phyloP scores from a whole-genome alignment of 2,888 invertebrate species.

The Andricus quercusramuli region DNA sequence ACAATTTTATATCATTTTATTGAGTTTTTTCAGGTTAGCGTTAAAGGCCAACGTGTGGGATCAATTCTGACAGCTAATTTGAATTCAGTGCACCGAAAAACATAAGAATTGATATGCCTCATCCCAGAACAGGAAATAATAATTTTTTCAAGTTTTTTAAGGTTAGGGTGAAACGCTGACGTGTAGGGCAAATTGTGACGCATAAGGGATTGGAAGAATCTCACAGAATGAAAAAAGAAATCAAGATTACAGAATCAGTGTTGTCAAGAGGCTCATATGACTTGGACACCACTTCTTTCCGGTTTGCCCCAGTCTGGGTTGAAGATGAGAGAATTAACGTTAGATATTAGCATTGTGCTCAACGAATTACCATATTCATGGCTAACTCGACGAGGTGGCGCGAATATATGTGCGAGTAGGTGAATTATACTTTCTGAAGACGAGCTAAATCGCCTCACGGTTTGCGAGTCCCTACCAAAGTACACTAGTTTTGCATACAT shows the following conservation, averaged over 20 bases:
- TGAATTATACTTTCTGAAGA: conserved; percentile 58
- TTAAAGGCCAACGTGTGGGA: no score
- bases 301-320: conserved; percentile 2
- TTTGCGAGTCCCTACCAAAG: conserved; percentile 50
- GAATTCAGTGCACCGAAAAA: no score
- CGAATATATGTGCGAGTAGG: conserved; percentile 56
- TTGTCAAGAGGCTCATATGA: background rate
- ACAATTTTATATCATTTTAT: no score
- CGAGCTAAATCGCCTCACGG: conserved; percentile 54
- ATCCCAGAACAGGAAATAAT: no score
- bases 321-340: conserved; percentile 58
- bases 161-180: no score
- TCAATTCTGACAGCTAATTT: no score
- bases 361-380: conserved; percentile 59
- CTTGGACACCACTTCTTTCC: background rate
- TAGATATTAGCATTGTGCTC: conserved; percentile 56
- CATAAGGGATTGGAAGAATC: no score
- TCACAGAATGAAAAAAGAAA: no score
- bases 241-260: background rate
- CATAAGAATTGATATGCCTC: no score
- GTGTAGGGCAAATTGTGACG: no score
- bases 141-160: no score
- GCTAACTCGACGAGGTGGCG: conserved; percentile 50
- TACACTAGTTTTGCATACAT: conserved; percentile 47
- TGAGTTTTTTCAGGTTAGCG: no score